These are phyloP conservation scores for Alfaro cultratus DNA, from an alignment of 2,797 vertebrate genomes.

Conservation along the genomic window DNA sequence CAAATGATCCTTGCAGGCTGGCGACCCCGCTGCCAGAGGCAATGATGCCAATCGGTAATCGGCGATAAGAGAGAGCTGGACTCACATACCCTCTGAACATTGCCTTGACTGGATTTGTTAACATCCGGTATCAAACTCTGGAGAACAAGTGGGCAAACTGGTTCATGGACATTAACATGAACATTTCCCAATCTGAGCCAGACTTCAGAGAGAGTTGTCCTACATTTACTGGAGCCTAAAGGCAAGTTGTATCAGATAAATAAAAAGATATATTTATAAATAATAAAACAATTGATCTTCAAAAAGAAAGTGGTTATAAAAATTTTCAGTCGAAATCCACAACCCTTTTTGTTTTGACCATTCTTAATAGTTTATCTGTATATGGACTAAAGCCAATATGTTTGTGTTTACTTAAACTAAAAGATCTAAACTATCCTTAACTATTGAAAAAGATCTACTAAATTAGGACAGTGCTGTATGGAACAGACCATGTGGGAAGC, in stretches of 20 bases:
- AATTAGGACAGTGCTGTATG: constrained; percentile 18
- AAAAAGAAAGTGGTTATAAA: constrained; percentile 13
- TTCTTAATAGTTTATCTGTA: not conserved
- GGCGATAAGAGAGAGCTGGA: constrained; percentile 31
- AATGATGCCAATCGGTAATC: constrained; percentile 38
- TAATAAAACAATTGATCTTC: constrained; percentile 19
- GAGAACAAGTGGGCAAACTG: constrained; percentile 50
- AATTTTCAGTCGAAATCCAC: constrained; percentile 11
- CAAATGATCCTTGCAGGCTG: constrained; percentile 31
- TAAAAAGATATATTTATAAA: constrained; percentile 16
- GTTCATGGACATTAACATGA: constrained; percentile 56
- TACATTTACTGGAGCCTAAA: constrained; percentile 46
- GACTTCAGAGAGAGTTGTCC: constrained; percentile 51
- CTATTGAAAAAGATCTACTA: constrained; percentile 30
- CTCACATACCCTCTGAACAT: constrained; percentile 55
- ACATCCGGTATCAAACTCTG: constrained; percentile 27
- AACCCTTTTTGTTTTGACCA: not conserved
- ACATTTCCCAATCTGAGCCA: constrained; percentile 37
- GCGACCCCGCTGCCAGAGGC: constrained; percentile 43
- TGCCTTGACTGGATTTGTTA: constrained; percentile 61
- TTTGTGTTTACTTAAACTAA: not conserved
- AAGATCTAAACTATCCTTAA: constrained; percentile 31
- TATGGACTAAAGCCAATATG: not conserved
- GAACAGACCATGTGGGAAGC: constrained; percentile 2
- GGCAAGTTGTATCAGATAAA: constrained; percentile 21